These are phyloP conservation scores for Crotalus tigris DNA, from an alignment of 2,113 vertebrate genomes.

Conservation along the genomic window DNA sequence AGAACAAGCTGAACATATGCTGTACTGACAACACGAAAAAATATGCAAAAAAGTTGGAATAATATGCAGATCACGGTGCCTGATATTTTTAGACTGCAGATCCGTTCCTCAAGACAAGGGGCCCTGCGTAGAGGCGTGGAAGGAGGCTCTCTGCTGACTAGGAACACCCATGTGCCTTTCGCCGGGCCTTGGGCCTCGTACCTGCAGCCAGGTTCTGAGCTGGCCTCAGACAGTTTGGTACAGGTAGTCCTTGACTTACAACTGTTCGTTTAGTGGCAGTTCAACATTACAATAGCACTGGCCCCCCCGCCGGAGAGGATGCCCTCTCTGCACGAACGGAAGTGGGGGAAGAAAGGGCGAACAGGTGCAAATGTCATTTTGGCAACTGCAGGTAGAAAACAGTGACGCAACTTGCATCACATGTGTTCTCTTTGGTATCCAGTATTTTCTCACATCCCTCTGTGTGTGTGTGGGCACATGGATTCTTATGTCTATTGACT, in stretches of 20 bases:
- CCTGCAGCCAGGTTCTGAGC: neutral
- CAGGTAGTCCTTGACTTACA: neutral
- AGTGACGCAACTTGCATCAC: accelerated
- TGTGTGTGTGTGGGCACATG: accelerated
- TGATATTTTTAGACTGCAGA: neutral
- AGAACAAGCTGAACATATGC: conserved; percentile 19
- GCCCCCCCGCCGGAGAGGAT: neutral
- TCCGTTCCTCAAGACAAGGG: neutral
- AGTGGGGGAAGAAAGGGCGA: neutral
- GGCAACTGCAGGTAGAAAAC: neutral
- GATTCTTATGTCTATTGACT: neutral
- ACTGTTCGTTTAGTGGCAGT: neutral
- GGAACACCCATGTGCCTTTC: neutral
- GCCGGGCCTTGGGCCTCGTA: neutral
- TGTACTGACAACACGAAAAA: conserved; percentile 13
- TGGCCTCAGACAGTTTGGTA: neutral
- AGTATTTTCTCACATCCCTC: neutral
- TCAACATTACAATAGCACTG: neutral
- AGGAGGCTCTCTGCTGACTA: neutral
- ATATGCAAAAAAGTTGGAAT: conserved; percentile 12
- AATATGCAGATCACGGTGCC: neutral
- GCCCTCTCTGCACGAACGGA: accelerated
- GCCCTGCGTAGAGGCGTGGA: neutral
- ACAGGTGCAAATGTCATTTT: neutral
- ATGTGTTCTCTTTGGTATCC: neutral